These are phyloP conservation scores for Pristionchus arcanus DNA, from an alignment of 2,888 invertebrate species.

Conservation along the genomic window DNA sequence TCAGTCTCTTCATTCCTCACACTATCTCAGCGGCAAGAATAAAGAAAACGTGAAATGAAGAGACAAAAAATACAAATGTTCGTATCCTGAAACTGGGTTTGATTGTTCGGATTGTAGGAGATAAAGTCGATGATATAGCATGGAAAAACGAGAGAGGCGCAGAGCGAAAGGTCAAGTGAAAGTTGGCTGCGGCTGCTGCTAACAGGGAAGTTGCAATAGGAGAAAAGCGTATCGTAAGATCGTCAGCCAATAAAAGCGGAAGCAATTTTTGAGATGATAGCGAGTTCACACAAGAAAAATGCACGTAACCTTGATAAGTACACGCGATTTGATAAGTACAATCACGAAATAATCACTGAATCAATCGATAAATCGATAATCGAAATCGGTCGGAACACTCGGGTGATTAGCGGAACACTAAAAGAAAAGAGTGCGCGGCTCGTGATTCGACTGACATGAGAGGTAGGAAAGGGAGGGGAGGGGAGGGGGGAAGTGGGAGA, in stretches of 20 bases:
- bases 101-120: neutral
- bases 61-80: neutral
- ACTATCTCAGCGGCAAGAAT: no score
- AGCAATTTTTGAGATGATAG: neutral
- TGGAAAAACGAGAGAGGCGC: neutral
- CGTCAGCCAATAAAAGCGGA: slow-evolving; percentile 41
- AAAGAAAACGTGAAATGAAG: neutral
- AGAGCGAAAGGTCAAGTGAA: neutral
- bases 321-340: neutral
- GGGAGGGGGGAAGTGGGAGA: no score
- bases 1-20: no score
- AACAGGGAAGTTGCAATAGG: neutral
- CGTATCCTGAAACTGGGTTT: neutral
- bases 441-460: slow-evolving; percentile 7
- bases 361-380: slow-evolving; percentile 29
- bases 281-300: neutral
- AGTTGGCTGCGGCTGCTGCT: neutral
- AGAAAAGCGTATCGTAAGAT: slow-evolving; percentile 7
- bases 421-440: neutral
- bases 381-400: neutral
- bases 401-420: slow-evolving; percentile 44
- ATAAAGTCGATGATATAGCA: neutral
- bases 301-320: neutral
- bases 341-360: neutral
- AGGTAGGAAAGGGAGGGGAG: neutral